Conservation (phyloP, 2,888 invertebrate genomes). For the Belgica antarctica region DNA sequence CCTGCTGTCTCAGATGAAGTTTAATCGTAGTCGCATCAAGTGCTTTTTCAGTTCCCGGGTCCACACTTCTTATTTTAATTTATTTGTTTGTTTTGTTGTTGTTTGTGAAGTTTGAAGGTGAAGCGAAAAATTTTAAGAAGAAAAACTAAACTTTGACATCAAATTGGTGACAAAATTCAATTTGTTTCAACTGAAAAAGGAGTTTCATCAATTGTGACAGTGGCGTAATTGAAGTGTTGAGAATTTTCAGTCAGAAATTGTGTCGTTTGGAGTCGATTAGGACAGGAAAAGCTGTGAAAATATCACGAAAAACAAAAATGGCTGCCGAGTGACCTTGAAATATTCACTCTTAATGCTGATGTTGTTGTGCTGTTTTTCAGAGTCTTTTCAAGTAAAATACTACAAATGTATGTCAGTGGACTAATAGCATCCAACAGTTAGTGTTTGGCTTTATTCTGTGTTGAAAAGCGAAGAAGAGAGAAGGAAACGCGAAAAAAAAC, state of each 20-base stretch:
- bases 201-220: background rate
- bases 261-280: background rate
- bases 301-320: constrained; percentile 35
- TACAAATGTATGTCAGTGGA: constrained; percentile 42
- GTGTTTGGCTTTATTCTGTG: background rate
- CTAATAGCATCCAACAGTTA: constrained; percentile 43
- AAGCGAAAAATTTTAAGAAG: too few species aligned
- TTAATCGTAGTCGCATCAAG: constrained; percentile 39
- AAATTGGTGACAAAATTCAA: background rate
- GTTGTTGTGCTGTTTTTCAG: constrained; percentile 19
- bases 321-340: constrained; percentile 43
- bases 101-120: constrained; percentile 1
- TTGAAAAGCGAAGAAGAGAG: background rate
- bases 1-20: constrained; percentile 32
- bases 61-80: background rate
- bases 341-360: constrained; percentile 25
- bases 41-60: constrained; percentile 28
- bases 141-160: background rate
- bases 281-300: constrained; percentile 23
- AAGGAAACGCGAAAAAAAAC: background rate
- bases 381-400: constrained; percentile 6
- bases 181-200: constrained; percentile 2
- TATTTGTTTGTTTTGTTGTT: constrained; percentile 12
- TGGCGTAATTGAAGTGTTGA: too few species aligned
- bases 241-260: background rate